Base-by-base conservation (phyloP, 2,113 vertebrate genomes). In the Ia io region DNA sequence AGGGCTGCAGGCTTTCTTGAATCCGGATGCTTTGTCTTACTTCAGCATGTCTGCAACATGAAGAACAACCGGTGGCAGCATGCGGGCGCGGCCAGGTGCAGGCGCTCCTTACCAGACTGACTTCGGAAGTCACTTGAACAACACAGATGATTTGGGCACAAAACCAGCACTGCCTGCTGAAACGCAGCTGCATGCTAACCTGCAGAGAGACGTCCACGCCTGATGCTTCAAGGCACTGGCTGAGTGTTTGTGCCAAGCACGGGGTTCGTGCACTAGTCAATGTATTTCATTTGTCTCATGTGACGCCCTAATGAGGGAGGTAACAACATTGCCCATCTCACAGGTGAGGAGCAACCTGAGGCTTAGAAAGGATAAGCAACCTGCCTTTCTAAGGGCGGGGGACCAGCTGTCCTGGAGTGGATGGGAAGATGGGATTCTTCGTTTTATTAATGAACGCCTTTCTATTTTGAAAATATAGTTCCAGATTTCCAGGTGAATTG, bases 371-470 rank as follows among this genome's bases (percentile, higher is more conserved):
- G 56, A 51, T 8, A 44, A 18, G 53, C 37, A 18, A 12, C 71
- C 25, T n/a, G 32, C n/a, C 17, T n/a, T n/a, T n/a, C n/a, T 0
- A 0, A 0, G 4, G 59, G 44, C 28, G 22, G 35, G 53, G 23
- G 47, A 14, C 25, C 76, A 70, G 23, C 22, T 42, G 70, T 32
- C 63, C 37, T 51, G 28, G 47, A 2, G 42, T 1, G 9, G 17
- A 14, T 0, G 5, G 7, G 47, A 32, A 84, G n/a, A 28, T 10
- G 13, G 6, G 11, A 35, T 32, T 71, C 44, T 12, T 56, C 14
- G 9, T 53, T 42, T 84, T 30, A 84, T 37, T 86, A 69, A 67
- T 0, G 7, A 47, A 51, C 23, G 56, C 56, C 23, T 69, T 90
- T 71, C 85, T 44, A 18, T 25, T 94, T 73, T 51, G 63, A 74